These are phyloP conservation scores for Potamarius usumacintae DNA, from an alignment of 2,113 vertebrate species.

Conservation along the genomic window DNA sequence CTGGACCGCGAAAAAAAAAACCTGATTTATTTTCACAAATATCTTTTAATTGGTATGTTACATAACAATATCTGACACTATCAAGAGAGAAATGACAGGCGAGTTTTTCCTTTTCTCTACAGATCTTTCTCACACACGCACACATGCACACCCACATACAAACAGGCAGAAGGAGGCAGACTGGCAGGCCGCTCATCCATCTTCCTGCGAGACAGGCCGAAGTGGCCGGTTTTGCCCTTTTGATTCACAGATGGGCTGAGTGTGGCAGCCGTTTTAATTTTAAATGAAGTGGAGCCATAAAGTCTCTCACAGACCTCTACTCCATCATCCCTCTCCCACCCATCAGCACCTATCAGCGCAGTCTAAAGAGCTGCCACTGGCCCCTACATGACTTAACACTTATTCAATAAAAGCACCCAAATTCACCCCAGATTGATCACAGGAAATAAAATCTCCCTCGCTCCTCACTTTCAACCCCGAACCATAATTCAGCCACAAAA, in stretches of 20 bases:
- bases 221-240: slow-evolving; percentile 59
- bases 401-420: slow-evolving; percentile 58
- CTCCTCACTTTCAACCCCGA: slow-evolving; percentile 47
- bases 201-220: slow-evolving; percentile 56
- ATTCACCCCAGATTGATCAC: slow-evolving; percentile 49
- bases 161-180: slow-evolving; percentile 19
- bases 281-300: slow-evolving; percentile 58
- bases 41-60: slow-evolving; percentile 2
- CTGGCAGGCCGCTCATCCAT: slow-evolving; percentile 54
- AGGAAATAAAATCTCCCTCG: slow-evolving; percentile 43
- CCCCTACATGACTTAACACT: slow-evolving; percentile 52
- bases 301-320: slow-evolving; percentile 49
- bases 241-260: slow-evolving; percentile 61
- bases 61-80: neutral
- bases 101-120: neutral
- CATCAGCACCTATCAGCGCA: slow-evolving; percentile 52
- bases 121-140: neutral
- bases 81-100: neutral
- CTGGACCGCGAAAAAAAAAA: too few species aligned
- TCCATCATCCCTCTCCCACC: slow-evolving; percentile 48
- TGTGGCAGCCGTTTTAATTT: slow-evolving; percentile 65
- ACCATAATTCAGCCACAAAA: slow-evolving; percentile 56
- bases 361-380: slow-evolving; percentile 45
- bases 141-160: neutral
- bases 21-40: slow-evolving; percentile 10